Base-by-base conservation (phyloP, 35 echinoderm and acorn worm genomes). In the Hemicentrotus pulcherrimus region DNA sequence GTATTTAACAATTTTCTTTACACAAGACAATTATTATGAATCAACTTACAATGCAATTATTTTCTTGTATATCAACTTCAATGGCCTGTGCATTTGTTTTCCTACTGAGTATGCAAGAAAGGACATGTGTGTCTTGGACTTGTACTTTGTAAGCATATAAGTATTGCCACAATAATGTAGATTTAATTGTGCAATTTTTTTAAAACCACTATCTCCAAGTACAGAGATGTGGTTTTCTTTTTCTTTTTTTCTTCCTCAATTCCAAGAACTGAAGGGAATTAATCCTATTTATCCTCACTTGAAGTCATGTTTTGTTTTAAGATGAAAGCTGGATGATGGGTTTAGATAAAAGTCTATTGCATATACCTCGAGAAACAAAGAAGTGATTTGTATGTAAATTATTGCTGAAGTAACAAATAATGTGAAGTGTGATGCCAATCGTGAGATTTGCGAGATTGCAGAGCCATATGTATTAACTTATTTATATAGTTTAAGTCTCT, bases 311-410 rank as follows among this genome's bases (percentile, higher is more conserved):
- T 78, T 78, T 78, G 65, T 78, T 78, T 78, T 78, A 22, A 78
- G 65, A 78, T 78, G 65, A 78, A 78, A 78, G 24, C 65, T 78
- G 65, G 65, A 78, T 78, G 65, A 78, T 78, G 65, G 65, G 22
- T 28, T 78, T 78, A n/a, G 65, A 78, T 41, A 41, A 41, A 78
- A 78, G 22, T 78, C 65, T 78, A 78, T 78, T 90, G 46, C 46
- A 90, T 90, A 90, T 90, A 90, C 88, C 88, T 90, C 88, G 88
- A 90, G 88, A 90, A 90, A 86, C 15, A 46, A 59, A 90, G 88
- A 90, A 90, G 24, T 45, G 88, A 90, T 90, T 90, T 90, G 88
- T 90, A 35, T 90, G 88, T 90, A 90, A 90, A 90, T 90, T 90
- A 90, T 90, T 90, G 88, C 32, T 90, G 88, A 90, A 45, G 88